Evolutionary conservation across 2,888 invertebrate genomes (phyloP).

Genomic region (Tetranychus truncatus): DNA sequence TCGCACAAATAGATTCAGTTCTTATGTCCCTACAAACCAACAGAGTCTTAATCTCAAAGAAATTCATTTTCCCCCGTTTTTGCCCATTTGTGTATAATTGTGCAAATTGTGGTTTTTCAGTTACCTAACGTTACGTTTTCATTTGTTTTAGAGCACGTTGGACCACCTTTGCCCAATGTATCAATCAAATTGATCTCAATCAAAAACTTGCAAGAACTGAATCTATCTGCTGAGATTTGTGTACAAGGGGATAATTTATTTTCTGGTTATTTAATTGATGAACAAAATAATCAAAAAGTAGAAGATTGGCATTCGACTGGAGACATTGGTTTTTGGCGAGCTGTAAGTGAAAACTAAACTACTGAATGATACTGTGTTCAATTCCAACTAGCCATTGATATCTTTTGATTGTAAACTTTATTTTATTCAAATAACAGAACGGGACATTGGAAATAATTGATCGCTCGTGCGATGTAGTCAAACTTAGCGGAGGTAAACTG

Average conservation of each 20-base stretch:
- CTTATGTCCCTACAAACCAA: too few species aligned
- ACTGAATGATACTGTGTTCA: too few species aligned
- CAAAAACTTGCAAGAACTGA: background rate
- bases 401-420: background rate
- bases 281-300: background rate
- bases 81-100: too few species aligned
- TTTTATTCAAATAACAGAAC: background rate
- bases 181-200: background rate
- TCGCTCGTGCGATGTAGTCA: background rate
- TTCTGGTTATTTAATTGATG: background rate
- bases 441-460: background rate
- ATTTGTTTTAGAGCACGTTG: constrained; percentile 4
- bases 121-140: background rate
- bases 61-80: too few species aligned
- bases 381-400: too few species aligned
- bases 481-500: background rate
- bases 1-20: too few species aligned
- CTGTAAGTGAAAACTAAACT: background rate
- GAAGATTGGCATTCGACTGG: background rate
- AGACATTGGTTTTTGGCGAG: constrained; percentile 2
- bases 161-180: background rate
- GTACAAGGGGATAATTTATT: background rate
- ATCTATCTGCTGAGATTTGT: background rate
- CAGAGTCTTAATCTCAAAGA: too few species aligned
- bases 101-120: too few species aligned